Conservation (phyloP, 2,888 invertebrate species). For the Troglohyphantes excavatus region DNA sequence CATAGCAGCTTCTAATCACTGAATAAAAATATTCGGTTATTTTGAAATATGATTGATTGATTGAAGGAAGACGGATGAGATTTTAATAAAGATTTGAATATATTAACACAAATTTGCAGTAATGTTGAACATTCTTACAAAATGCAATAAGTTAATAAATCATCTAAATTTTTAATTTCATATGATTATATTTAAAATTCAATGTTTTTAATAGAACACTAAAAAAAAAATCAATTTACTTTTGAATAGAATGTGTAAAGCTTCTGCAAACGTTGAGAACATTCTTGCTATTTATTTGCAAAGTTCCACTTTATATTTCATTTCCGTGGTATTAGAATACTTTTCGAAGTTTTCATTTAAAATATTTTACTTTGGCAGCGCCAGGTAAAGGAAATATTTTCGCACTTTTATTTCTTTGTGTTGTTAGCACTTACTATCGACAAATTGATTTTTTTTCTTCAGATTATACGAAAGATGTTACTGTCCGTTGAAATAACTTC, state of each 20-base stretch:
- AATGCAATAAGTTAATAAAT: too few species aligned
- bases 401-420: neutral
- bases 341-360: constrained; percentile 4
- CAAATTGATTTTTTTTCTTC: constrained; percentile 21
- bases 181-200: too few species aligned
- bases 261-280: neutral
- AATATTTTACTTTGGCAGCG: neutral
- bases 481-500: neutral
- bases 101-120: too few species aligned
- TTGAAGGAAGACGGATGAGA: too few species aligned
- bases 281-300: neutral
- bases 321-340: constrained; percentile 6
- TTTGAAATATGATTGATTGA: too few species aligned
- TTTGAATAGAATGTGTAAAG: neutral
- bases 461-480: neutral
- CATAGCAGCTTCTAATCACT: too few species aligned
- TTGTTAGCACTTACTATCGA: neutral
- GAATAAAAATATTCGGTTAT: too few species aligned
- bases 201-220: too few species aligned
- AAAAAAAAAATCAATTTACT: neutral
- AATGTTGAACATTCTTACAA: too few species aligned
- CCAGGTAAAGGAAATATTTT: neutral
- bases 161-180: too few species aligned
- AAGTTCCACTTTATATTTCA: constrained; percentile 1
- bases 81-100: too few species aligned